Percentiles rank a stretch among this genome's conserved stretches.
Conservation (phyloP, 1,140 invertebrate genomes). For the Hylyphantes graminicola region DNA sequence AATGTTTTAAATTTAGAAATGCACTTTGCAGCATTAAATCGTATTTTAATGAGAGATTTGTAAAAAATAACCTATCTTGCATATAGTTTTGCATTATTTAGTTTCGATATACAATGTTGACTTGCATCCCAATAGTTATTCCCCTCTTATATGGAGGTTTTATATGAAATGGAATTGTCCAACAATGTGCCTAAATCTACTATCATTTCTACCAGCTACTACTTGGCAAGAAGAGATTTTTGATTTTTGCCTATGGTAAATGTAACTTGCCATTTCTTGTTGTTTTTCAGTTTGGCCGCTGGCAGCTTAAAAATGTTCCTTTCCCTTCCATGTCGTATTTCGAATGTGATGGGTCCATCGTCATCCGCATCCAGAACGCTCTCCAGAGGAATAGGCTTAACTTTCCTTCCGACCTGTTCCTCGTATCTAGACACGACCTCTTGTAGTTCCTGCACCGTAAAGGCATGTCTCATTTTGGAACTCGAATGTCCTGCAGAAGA, state of each 20-base stretch:
- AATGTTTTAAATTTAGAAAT: too few species aligned
- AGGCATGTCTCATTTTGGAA: constrained; percentile 52
- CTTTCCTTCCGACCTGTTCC: constrained; percentile 31
- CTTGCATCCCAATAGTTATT: too few species aligned
- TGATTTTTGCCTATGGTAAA: constrained; percentile 61
- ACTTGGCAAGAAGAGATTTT: constrained; percentile 51
- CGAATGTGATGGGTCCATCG: constrained; percentile 61
- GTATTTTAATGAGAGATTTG: too few species aligned
- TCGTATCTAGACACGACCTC: constrained; percentile 43
- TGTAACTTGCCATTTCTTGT: constrained; percentile 63
- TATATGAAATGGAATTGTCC: too few species aligned
- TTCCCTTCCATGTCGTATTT: constrained; percentile 61
- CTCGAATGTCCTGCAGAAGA: constrained; percentile 16
- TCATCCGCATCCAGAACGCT: constrained; percentile 48
- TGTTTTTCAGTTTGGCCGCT: constrained; percentile 55
- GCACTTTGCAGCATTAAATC: too few species aligned
- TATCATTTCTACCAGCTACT: constrained; percentile 38
- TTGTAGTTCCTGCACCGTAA: constrained; percentile 45
- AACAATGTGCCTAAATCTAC: not conserved
- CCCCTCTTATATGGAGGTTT: too few species aligned
- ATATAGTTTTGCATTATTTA: too few species aligned
- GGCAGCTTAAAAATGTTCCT: constrained; percentile 61
- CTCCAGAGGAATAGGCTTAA: constrained; percentile 52
- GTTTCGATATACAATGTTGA: too few species aligned
- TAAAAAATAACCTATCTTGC: too few species aligned